Percentiles rank a stretch among this genome's conserved stretches.
Conservation (phyloP, 2,888 invertebrate species). For the Ectemnius lituratus region DNA sequence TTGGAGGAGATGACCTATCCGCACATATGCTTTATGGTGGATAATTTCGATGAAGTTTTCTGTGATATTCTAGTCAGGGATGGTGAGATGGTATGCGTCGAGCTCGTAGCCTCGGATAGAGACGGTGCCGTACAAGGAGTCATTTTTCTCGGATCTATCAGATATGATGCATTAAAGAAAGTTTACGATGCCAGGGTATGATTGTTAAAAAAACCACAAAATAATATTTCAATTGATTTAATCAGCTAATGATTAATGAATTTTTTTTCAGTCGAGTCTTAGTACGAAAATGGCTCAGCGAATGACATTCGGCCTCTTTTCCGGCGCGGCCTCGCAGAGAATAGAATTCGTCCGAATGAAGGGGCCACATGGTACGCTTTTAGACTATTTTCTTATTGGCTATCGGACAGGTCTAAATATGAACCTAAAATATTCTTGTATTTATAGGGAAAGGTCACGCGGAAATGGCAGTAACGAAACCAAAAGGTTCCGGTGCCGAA, state of each 20-base stretch:
- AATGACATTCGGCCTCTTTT: conserved; percentile 95
- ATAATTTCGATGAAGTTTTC: conserved; percentile 99
- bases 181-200: conserved; percentile 96
- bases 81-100: conserved; percentile 99
- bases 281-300: conserved; percentile 96
- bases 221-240: neutral
- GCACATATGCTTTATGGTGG: conserved; percentile 99
- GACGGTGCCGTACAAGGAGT: conserved; percentile 93
- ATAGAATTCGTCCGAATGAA: conserved; percentile 99
- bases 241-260: neutral
- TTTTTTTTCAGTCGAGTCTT: conserved; percentile 87
- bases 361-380: conserved; percentile 88
- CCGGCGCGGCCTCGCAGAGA: conserved; percentile 86
- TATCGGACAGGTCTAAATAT: neutral
- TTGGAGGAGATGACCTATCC: conserved; percentile 99
- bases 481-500: conserved; percentile 94
- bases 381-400: neutral
- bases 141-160: conserved; percentile 97
- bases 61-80: conserved; percentile 97
- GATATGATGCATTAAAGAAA: conserved; percentile 97
- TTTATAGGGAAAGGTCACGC: conserved; percentile 89
- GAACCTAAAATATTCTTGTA: neutral
- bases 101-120: conserved; percentile 95
- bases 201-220: neutral
- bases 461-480: conserved; percentile 98